These are phyloP conservation scores for Nephila pilipes DNA, from an alignment of 1,140 invertebrate genomes.

Conservation along the genomic window DNA sequence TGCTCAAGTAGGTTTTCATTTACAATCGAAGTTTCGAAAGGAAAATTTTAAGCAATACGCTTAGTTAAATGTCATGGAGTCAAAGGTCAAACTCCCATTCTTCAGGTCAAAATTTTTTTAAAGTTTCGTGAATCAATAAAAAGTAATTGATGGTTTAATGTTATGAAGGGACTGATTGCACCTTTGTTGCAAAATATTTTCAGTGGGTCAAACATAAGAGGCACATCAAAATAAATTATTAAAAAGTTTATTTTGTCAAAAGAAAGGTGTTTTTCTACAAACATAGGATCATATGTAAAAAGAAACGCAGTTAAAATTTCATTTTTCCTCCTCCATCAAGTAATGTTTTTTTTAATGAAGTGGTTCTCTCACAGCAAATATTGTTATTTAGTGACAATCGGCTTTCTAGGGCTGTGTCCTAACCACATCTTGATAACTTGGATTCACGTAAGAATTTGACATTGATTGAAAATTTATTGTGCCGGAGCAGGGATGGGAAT, in stretches of 20 bases:
- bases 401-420: background rate
- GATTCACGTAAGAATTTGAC: background rate
- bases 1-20: background rate
- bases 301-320: background rate
- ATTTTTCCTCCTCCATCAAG: background rate
- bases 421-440: background rate
- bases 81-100: background rate
- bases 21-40: background rate
- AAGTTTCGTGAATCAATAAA: background rate
- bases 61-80: background rate
- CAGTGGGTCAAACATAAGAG: background rate
- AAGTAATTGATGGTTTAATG: background rate
- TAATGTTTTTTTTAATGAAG: background rate
- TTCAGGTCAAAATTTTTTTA: background rate
- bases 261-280: background rate
- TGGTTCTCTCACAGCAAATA: background rate
- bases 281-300: background rate
- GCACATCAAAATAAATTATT: background rate
- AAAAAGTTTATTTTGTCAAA: background rate
- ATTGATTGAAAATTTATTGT: background rate
- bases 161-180: background rate
- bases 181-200: background rate
- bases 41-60: background rate
- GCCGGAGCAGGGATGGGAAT: background rate
- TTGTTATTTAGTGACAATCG: background rate